Evolutionary conservation across 1,140 invertebrate species (phyloP), one percentile per base, ranked within the genome.

Genomic region (Nephila pilipes): DNA sequence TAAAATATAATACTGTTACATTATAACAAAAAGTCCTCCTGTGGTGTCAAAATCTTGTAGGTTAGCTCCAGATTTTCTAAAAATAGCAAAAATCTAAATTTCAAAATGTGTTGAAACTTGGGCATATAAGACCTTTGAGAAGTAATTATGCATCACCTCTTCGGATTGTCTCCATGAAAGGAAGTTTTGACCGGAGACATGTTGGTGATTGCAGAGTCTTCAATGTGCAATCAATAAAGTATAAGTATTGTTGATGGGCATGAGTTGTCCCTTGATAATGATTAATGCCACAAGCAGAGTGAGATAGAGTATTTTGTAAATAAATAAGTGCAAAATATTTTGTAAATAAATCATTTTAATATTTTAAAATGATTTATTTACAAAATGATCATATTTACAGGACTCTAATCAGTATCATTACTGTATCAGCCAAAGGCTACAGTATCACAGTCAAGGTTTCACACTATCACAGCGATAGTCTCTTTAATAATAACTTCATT

Each of bases 131-230:
- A 18, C 92, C 93, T 32, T 95, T 94, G 20, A 88, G 75, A 36
- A 95, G 94, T 60, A 69, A 79, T 22, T 95, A 83, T 89, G 63
- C 94, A 6, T 95, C 94, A 14, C 94, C 90, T 22, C 75, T 95
- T 3, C 93, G 94, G 75, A 93, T 95, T 65, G 94, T 95, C 10
- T 87, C 87, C 0, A 94, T 95, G 46, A 88, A 69, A 46, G 58
- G 57, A 6, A 63, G 8, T 3, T 80, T 18, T 5, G 92, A 94
- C 2, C 94, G 94, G 94, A 32, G 94, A 10, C 60, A n/a, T n/a
- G n/a, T 90, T n/a, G 94, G 81, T 16, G 94, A 94, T 81, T 94
- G 89, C 81, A 16, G 94, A 16, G 20, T 20, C 0, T 54, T 94
- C 0, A 94, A 94, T 38, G 63, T 79, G 29, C 60, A 85, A 65